These are phyloP conservation scores for Takifugu bimaculatus DNA, from an alignment of 2,113 vertebrate species.

Conservation along the genomic window DNA sequence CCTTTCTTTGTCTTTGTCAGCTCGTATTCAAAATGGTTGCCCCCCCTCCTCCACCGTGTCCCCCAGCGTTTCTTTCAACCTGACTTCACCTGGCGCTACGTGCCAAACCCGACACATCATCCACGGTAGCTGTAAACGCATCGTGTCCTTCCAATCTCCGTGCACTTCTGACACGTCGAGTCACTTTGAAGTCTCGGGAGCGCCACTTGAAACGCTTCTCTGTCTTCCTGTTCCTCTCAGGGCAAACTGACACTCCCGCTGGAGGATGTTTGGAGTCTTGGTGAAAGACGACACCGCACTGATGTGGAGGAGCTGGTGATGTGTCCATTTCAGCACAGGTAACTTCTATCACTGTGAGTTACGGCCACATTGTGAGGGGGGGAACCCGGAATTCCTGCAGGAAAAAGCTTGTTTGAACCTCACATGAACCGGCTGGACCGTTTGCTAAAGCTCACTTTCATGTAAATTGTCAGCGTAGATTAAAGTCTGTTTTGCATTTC, in stretches of 20 bases:
- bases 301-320: constrained; percentile 58
- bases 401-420: too few species aligned
- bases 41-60: neutral
- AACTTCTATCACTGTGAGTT: neutral
- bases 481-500: neutral
- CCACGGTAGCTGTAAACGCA: constrained; percentile 9
- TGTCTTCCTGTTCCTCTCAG: constrained; percentile 37
- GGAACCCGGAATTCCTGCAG: too few species aligned
- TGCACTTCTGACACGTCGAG: constrained; percentile 25
- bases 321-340: constrained; percentile 56
- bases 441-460: too few species aligned
- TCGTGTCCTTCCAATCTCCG: constrained; percentile 10
- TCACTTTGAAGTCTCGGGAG: constrained; percentile 48
- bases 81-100: constrained; percentile 15
- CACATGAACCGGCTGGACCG: too few species aligned
- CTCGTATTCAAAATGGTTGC: constrained; percentile 12
- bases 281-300: constrained; percentile 23
- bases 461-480: neutral
- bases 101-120: constrained; percentile 23
- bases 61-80: constrained; percentile 20
- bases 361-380: neutral
- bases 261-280: constrained; percentile 30
- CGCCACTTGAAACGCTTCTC: constrained; percentile 13
- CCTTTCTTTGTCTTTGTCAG: neutral
- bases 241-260: constrained; percentile 10